Base-by-base conservation (phyloP, 2,797 vertebrate species). In the Hypotaenidia philippensis region DNA sequence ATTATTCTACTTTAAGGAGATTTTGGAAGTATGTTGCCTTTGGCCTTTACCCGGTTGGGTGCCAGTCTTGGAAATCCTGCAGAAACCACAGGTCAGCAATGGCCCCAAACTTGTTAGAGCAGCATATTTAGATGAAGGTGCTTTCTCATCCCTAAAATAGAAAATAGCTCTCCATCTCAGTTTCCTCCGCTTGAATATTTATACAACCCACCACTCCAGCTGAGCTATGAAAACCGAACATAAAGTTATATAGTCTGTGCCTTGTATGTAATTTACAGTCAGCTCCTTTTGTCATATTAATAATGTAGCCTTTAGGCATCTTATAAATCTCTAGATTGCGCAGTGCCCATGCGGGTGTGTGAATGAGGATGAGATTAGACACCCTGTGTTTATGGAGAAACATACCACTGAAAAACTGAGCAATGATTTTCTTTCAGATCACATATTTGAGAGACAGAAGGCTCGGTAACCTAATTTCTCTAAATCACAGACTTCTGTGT, bases 131-230 rank as follows among this genome's bases (percentile, higher is more conserved):
- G n/a, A 70, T 87, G 92, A 95, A 97, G 94, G 44, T 87, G 44
- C 71, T 96, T 96, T 97, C 89, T 91, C 84, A 93, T 93, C 61
- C 36, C 92, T 94, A 77, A 96, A 97, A 96, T 23, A 97, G 80
- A 93, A 92, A 66, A 75, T 34, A 76, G 72, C 68, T 90, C 78
- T 97, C 95, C 89, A 90, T 94, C 90, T 96, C 16, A 2, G 60
- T 95, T 96, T 97, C 88, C 88, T 94, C 52, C 57, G 27, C 86
- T 87, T 91, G 94, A 94, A 82, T 95, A 95, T 89, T 97, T 96
- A 89, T 82, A 89, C 76, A 96, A 96, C 56, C 79, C 80, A 95
- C 82, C 78, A 95, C 64, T 96, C 97, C 90, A 96, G 71, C 56
- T 87, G 93, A 89, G 25, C 85, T 93, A 65, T 95, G 91, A 97